Evolutionary conservation across 2,888 invertebrate species (phyloP), one percentile per base, ranked within the genome.

Genomic region (Tachina fera): DNA sequence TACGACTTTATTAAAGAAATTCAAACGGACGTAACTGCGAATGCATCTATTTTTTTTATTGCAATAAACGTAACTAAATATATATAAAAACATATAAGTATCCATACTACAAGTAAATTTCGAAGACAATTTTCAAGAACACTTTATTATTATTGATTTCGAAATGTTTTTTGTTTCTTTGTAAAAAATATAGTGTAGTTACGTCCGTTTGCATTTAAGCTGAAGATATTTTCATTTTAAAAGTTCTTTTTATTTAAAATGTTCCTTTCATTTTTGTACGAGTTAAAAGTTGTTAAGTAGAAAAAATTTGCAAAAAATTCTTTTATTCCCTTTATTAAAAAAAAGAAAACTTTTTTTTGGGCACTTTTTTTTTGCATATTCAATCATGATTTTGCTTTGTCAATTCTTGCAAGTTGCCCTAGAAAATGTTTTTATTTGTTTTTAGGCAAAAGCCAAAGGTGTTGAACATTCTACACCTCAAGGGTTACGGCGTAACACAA

Each of bases 401-500:
- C 60, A 68, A 72, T 53, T 77, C 45, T 67, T 67, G 49, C 67
- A 14, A 65, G 58, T 68, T 49, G 19, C 53, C 45, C n/a, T 70
- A 43, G 16, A 85, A 63, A 78, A 43, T 63, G 53, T 47, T 65
- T 71, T 58, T 72, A 67, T 81, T 72, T 72, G 58, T 45, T 74
- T 60, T 63, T 39, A 77, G 77, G 61, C 61, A 71, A 80, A 84
- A 61, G 81, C 85, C 78, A 74, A 71, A 81, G 77, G 81, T 72
- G 72, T 74, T 51, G 61, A 68, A 70, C 56, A 61, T 53, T 72
- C 67, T 45, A 60, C 72, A 78, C 77, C 83, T 70, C 58, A 51
- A 70, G 78, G 81, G 81, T 75, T 78, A 81, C 39, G 60, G 2
- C 31, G 31, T 31, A 31, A n/a, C 22, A 45, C 68, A 58, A 56